These are phyloP conservation scores for Cheilosia impressa DNA, from an alignment of 2,888 invertebrate species.

Conservation along the genomic window DNA sequence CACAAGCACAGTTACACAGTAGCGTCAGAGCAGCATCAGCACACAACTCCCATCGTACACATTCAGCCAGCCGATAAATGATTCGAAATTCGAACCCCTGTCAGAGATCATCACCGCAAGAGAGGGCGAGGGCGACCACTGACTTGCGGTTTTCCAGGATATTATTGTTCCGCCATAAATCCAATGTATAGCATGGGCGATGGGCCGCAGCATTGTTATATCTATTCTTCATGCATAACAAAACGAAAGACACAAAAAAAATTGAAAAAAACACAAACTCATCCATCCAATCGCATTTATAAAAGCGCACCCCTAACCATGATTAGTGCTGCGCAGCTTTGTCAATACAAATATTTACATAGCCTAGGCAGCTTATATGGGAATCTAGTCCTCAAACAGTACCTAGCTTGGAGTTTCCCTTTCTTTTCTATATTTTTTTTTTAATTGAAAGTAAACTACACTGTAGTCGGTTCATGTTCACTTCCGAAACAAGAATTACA, in stretches of 20 bases:
- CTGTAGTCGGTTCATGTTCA: conserved; percentile 42
- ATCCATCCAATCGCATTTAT: conserved; percentile 15
- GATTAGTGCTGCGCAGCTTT: conserved; percentile 33
- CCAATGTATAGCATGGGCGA: conserved; percentile 28
- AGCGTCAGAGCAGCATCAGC: conserved; percentile 17
- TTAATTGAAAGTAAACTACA: conserved; percentile 74
- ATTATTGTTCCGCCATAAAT: conserved; percentile 74
- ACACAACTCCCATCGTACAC: conserved; percentile 42
- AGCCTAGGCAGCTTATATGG: conserved; percentile 68
- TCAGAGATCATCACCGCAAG: conserved; percentile 57
- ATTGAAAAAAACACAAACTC: conserved; percentile 20
- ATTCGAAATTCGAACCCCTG: conserved; percentile 68
- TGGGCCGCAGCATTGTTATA: conserved; percentile 41
- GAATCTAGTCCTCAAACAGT: conserved; percentile 55
- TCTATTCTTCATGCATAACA: conserved; percentile 52
- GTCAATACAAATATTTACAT: conserved; percentile 67
- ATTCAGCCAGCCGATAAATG: conserved; percentile 66
- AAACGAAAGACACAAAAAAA: conserved; percentile 27
- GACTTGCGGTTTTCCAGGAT: conserved; percentile 69
- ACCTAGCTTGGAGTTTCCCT: conserved; percentile 40
- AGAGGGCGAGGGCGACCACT: conserved; percentile 52
- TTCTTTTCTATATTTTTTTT: conserved; percentile 12
- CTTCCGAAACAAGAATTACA: conserved; percentile 28
- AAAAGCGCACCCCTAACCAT: conserved; percentile 50
- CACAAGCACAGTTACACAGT: too few relatives aligned